Base-by-base conservation (phyloP, 2,888 invertebrate genomes). In the Cosmopolites sordidus region DNA sequence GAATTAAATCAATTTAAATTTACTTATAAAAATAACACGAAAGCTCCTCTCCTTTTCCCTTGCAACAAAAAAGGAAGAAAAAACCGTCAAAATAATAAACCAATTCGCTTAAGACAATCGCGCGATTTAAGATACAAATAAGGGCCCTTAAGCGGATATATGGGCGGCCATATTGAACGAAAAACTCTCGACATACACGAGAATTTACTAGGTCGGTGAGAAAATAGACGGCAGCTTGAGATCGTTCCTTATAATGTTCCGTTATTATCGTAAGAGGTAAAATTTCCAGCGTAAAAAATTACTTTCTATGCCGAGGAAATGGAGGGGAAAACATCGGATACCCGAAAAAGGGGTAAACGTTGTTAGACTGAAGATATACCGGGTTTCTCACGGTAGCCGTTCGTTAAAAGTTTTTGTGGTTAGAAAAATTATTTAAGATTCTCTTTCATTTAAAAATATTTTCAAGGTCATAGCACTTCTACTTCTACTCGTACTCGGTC, bases 51-150 rank as follows among this genome's bases (percentile, higher is more conserved):
- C n/a, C n/a, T n/a, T n/a, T n/a, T n/a, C n/a, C n/a, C n/a, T n/a
- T n/a, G n/a, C n/a, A 8, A 22, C 22, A 22, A 22, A 8, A 8
- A 22, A 22, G 8, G 4, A 22, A 22, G 22, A 22, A 22, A 9
- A 46, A 38, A 27, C 17, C 18, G 27, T 9, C 14, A 3, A 43
- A 29, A 45, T 45, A 30, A 16, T 45, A 30, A 15, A 16, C 16
- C 33, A 45, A 2, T 45, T 30, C 30, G 45, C 12, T 45, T 33
- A 45, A 45, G 33, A 33, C 44, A 16, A 45, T 33, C 16, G 17
- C 33, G 12, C 43, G 17, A 16, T 30, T 45, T 37, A 15, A 33
- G 33, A 33, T 16, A 45, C 37, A 45, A 45, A 30, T 45, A 37
- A 33, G 12, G 16, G 16, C 15, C 16, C 33, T 37, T 45, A 33